These are phyloP conservation scores for Dicyrtomina minuta DNA, from an alignment of 2,888 invertebrate species.

Conservation along the genomic window DNA sequence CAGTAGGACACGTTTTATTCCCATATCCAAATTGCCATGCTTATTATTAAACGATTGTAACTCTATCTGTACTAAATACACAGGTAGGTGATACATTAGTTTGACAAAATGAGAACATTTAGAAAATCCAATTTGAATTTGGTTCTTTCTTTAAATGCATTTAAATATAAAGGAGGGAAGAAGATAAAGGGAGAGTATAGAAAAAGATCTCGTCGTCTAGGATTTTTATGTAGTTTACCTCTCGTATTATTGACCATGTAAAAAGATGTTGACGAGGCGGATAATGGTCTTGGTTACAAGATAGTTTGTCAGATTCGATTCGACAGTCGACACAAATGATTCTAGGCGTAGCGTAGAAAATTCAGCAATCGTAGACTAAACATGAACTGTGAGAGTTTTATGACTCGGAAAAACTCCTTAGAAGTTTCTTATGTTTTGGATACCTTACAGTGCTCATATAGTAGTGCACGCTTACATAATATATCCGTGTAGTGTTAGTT, in stretches of 20 bases:
- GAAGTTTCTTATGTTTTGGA: not conserved
- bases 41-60: no score
- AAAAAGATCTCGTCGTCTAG: not conserved
- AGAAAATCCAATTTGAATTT: no score
- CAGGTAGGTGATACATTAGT: no score
- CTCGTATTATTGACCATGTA: slow-evolving; percentile 18
- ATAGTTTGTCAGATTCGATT: slow-evolving; percentile 33
- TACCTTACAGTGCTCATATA: not conserved
- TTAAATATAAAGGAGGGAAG: not conserved
- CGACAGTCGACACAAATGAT: slow-evolving; percentile 20
- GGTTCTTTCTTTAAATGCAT: not conserved
- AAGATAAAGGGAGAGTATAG: not conserved
- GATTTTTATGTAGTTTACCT: not conserved
- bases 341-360: slow-evolving; percentile 30
- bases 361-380: slow-evolving; percentile 34
- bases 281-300: slow-evolving; percentile 15
- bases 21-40: no score
- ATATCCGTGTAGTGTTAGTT: not conserved
- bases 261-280: slow-evolving; percentile 26
- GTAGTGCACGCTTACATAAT: not conserved
- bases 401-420: slow-evolving; percentile 19
- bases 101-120: no score
- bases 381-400: slow-evolving; percentile 24
- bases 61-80: no score
- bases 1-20: no score